Base-by-base conservation (phyloP, 2,888 invertebrate genomes). In the Hypselothyrea guttata region DNA sequence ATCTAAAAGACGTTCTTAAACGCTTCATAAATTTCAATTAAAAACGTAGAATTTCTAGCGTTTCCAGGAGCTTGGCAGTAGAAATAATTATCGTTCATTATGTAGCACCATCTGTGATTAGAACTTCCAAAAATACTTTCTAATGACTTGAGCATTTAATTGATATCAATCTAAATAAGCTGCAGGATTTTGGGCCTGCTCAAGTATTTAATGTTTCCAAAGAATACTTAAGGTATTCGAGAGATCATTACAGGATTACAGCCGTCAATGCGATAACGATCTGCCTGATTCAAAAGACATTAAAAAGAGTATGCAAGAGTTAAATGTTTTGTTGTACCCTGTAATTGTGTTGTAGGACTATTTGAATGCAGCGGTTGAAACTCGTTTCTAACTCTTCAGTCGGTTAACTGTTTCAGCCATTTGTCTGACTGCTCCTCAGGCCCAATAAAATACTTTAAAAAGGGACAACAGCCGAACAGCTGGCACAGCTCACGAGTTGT, bases 381-480 rank as follows among this genome's bases (percentile, higher is more conserved):
- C 42, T 31, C 18, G 18, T 18, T 31, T 46, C 41, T 45, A 71
- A 45, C 61, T 49, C 33, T 35, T 60, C 48, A 44, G 38, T 56
- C 38, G 44, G 33, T 56, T 49, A 68, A 54, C 41, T 35, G 38
- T 66, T 58, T 66, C n/a, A 28, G 41, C 57, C 58, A 38, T 37
- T 53, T 48, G 49, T 34, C 35, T 37, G 41, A 41, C 41, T 37
- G 35, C 1, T 16, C 42, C 11, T 37, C 40, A 58, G 41, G 54
- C 60, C 53, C 53, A 54, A 71, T 79, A 79, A 83, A 83, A 52
- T 71, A 45, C 54, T 60, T 63, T 60, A 58, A 79, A 62, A 58
- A 78, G 84, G 76, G 71, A 78, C 71, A 40, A 16, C 16, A 37
- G 18, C 31, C 30, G 46, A 84, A 77, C 76, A 77, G 86, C 68